Percentiles rank a stretch among this genome's conserved stretches.
phyloP scores from a whole-genome alignment of 1,140 invertebrate species.

The Drosophila watanabei region DNA sequence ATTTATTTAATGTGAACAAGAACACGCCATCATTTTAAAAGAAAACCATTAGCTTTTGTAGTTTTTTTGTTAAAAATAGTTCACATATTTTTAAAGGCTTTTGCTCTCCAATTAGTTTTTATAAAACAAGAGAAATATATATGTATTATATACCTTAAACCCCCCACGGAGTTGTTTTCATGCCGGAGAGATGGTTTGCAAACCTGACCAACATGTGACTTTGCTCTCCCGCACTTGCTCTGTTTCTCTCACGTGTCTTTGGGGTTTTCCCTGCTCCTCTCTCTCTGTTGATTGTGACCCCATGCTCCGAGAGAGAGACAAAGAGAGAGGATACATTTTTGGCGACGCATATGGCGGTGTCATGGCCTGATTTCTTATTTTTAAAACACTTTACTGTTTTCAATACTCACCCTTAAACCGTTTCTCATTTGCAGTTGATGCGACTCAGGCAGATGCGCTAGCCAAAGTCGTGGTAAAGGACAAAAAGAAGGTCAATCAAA shows the following conservation, averaged over 20 bases:
- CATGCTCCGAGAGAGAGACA: conserved; percentile 33
- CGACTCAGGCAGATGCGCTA: conserved; percentile 78
- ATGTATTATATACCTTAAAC: background rate
- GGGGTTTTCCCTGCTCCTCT: background rate
- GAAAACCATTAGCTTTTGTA: background rate
- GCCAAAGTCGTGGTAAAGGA: conserved; percentile 88
- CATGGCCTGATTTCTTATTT: conserved; percentile 61
- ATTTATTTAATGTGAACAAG: background rate
- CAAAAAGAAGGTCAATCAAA: conserved; percentile 88
- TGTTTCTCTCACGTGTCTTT: conserved; percentile 8
- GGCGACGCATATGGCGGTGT: conserved; percentile 43
- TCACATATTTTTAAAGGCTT: background rate
- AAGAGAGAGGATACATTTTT: conserved; percentile 26
- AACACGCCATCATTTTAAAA: background rate
- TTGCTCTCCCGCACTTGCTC: conserved; percentile 6
- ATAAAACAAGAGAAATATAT: background rate
- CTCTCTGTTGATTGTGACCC: conserved; percentile 23
- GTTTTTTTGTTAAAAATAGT: background rate
- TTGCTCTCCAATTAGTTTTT: background rate
- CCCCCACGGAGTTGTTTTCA: conserved; percentile 19
- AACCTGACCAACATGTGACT: conserved; percentile 42
- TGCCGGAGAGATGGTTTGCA: conserved; percentile 2
- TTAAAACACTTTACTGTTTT: conserved; percentile 36
- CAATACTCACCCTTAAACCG: conserved; percentile 6
- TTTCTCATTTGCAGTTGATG: conserved; percentile 57